Conservation (phyloP, 2,113 vertebrate species). For the Macroglossus sobrinus region DNA sequence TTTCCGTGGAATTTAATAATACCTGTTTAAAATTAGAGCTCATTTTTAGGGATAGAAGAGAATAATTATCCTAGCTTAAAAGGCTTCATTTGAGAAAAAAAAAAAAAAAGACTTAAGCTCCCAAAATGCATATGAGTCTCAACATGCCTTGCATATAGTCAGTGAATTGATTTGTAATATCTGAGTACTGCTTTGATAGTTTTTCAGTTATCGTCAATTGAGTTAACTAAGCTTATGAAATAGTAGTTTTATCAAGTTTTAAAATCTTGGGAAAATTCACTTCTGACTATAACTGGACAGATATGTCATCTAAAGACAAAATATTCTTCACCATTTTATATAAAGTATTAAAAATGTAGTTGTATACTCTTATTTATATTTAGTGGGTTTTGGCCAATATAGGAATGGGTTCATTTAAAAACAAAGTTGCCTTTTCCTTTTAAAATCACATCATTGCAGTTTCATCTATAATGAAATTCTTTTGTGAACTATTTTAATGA, state of each 20-base stretch:
- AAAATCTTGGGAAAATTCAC: constrained; percentile 24
- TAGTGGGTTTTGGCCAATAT: neutral
- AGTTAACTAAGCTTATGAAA: constrained; percentile 40
- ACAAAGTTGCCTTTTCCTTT: constrained; percentile 21
- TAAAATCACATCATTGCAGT: constrained; percentile 38
- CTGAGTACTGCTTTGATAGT: constrained; percentile 20
- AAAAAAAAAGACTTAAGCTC: constrained; percentile 21
- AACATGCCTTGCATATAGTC: neutral
- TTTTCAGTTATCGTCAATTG: constrained; percentile 22
- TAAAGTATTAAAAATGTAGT: constrained; percentile 31
- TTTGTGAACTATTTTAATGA: constrained; percentile 32
- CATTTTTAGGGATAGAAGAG: constrained; percentile 39
- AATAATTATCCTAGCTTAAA: constrained; percentile 34
- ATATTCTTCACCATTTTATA: constrained; percentile 4
- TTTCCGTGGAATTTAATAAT: constrained; percentile 33
- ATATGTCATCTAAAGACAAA: constrained; percentile 30
- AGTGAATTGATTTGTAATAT: constrained; percentile 36
- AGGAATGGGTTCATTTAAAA: constrained; percentile 22
- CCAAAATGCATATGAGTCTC: constrained; percentile 19
- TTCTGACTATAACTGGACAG: neutral
- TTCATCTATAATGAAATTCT: constrained; percentile 39
- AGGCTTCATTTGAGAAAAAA: constrained; percentile 30
- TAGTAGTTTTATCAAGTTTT: constrained; percentile 28
- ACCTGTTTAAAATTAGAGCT: constrained; percentile 52
- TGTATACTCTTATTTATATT: constrained; percentile 20